Conservation (phyloP, 2,797 vertebrate genomes). For the Mustela erminea region DNA sequence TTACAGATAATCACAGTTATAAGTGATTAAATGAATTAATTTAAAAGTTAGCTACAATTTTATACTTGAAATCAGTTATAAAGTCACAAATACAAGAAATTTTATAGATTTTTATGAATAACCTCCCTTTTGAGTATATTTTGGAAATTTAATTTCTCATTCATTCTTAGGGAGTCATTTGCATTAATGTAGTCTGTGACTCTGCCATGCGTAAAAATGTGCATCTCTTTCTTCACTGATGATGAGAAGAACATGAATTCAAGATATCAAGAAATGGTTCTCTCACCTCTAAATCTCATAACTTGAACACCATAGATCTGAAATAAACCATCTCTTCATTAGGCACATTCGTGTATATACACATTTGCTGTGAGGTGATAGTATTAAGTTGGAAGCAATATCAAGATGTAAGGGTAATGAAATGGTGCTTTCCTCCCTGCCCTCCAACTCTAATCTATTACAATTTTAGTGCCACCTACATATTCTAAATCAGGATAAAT, state of each 20-base stretch:
- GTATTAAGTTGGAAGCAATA: not conserved
- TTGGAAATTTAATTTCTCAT: constrained; percentile 16
- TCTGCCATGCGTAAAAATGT: not conserved
- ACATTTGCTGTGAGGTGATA: not conserved
- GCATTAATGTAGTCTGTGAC: not conserved
- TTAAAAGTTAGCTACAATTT: not conserved
- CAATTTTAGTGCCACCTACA: not conserved
- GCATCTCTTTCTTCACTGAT: not conserved
- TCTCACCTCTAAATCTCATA: not conserved
- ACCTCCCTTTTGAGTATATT: not conserved
- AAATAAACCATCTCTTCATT: not conserved
- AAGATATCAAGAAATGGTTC: not conserved
- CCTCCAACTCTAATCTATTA: not conserved
- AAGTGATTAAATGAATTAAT: not conserved
- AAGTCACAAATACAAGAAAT: not conserved
- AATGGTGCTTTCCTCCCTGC: not conserved
- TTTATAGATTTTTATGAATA: not conserved
- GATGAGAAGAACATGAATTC: not conserved
- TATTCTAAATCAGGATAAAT: constrained; percentile 28
- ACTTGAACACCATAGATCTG: not conserved
- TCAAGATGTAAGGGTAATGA: not conserved
- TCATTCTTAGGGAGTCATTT: not conserved
- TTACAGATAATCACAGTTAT: constrained; percentile 2
- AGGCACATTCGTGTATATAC: not conserved
- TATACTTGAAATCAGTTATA: constrained; percentile 16